phyloP scores from a whole-genome alignment of 2,113 vertebrate species.

The Ciconia maguari region DNA sequence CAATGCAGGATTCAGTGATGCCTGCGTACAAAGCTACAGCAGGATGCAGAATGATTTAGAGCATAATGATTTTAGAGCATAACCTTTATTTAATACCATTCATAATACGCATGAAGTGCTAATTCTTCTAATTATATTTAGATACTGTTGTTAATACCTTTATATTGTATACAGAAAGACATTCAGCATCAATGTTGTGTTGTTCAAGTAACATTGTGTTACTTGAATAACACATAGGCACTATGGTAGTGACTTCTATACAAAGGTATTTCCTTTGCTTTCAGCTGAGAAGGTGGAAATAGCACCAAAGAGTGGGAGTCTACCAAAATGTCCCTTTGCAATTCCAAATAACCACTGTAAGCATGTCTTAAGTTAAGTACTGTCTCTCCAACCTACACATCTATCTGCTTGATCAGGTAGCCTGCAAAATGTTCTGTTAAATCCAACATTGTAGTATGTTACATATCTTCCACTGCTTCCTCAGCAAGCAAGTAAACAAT shows the following conservation, averaged over 20 bases:
- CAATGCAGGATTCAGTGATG: background rate
- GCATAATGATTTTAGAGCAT: too few species aligned
- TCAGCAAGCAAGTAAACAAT: background rate
- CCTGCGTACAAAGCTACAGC: background rate
- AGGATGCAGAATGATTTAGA: background rate
- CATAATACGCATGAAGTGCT: background rate
- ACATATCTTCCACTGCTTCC: background rate
- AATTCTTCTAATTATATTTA: background rate
- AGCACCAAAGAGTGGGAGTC: background rate
- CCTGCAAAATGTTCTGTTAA: background rate
- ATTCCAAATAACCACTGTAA: background rate
- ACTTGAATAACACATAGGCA: background rate
- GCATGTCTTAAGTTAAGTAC: background rate
- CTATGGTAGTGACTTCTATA: background rate
- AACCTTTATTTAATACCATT: background rate
- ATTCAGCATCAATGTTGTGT: background rate
- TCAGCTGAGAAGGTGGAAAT: background rate
- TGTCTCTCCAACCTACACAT: background rate
- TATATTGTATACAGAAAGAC: background rate
- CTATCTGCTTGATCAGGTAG: background rate
- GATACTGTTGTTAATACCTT: background rate
- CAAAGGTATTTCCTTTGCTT: background rate
- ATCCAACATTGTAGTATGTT: background rate
- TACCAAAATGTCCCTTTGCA: background rate
- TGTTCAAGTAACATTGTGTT: background rate